Percentiles rank a stretch among this genome's conserved stretches.
Conservation (phyloP, 1,140 invertebrate genomes). For the Varroa destructor region DNA sequence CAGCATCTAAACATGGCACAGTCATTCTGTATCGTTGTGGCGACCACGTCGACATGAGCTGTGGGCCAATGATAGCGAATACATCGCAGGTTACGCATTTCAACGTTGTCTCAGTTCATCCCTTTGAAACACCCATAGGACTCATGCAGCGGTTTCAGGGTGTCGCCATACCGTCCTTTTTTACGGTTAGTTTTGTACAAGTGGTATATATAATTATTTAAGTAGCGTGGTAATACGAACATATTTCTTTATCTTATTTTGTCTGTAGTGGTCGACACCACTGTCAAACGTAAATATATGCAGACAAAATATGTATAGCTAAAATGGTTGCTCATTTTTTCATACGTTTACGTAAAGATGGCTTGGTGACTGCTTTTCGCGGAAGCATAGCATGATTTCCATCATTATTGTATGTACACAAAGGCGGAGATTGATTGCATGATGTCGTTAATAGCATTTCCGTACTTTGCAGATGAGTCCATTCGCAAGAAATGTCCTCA, state of each 20-base stretch:
- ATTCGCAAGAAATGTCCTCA: background rate
- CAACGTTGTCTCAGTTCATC: slow-evolving; percentile 52
- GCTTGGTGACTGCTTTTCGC: no score
- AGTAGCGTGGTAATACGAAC: background rate
- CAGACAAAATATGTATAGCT: background rate
- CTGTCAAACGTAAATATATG: background rate
- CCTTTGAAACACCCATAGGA: slow-evolving; percentile 47
- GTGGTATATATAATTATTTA: background rate
- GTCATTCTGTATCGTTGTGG: slow-evolving; percentile 66
- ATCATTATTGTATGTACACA: no score
- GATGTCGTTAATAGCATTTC: background rate
- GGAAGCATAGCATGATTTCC: no score
- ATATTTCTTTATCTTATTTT: no score
- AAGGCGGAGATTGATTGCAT: background rate
- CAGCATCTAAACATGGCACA: slow-evolving; percentile 42
- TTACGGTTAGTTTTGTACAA: slow-evolving; percentile 42
- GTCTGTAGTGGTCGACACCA: background rate
- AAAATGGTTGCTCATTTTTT: background rate
- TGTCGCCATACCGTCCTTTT: slow-evolving; percentile 60
- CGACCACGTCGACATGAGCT: slow-evolving; percentile 75
- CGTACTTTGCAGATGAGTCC: slow-evolving; percentile 11
- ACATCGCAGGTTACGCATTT: slow-evolving; percentile 59
- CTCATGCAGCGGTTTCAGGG: slow-evolving; percentile 75
- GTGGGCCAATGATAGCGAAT: slow-evolving; percentile 70
- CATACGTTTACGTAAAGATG: background rate